Evolutionary conservation across 2,113 vertebrate genomes (phyloP).

Genomic region (Cygnus buccinator): DNA sequence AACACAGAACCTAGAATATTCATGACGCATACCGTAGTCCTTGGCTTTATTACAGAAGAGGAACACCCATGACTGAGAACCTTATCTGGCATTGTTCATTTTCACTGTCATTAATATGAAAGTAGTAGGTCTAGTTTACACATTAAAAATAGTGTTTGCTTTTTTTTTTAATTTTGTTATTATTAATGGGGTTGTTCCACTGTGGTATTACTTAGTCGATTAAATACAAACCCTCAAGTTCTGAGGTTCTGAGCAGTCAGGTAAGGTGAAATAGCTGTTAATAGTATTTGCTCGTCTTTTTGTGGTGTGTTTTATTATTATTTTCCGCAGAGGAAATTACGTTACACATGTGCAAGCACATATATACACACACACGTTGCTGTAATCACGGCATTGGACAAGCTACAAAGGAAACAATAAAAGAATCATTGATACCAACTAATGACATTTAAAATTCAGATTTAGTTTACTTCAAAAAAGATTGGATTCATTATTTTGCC

Average conservation of each 20-base stretch:
- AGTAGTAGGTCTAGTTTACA: neutral
- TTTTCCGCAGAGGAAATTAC: neutral
- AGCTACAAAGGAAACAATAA: conserved; percentile 7
- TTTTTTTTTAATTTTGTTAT: neutral
- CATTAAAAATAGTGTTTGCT: neutral
- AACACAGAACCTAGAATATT: neutral
- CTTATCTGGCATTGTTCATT: neutral
- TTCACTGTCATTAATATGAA: conserved; percentile 8
- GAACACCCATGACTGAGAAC: neutral
- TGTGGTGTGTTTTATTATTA: neutral
- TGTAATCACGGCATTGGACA: neutral
- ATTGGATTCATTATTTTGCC: neutral
- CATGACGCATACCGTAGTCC: neutral
- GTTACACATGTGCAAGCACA: neutral
- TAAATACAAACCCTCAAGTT: conserved; percentile 2
- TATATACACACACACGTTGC: rapidly evolving
- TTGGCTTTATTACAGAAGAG: neutral
- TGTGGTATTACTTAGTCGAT: neutral
- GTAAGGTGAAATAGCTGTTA: neutral
- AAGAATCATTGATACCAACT: neutral
- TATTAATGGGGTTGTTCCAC: neutral
- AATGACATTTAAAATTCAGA: conserved; percentile 29
- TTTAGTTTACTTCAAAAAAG: neutral
- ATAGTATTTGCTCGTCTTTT: conserved; percentile 5
- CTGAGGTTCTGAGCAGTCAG: neutral